These are phyloP conservation scores for Pheosia tremula DNA, from an alignment of 2,888 invertebrate genomes.

Conservation along the genomic window DNA sequence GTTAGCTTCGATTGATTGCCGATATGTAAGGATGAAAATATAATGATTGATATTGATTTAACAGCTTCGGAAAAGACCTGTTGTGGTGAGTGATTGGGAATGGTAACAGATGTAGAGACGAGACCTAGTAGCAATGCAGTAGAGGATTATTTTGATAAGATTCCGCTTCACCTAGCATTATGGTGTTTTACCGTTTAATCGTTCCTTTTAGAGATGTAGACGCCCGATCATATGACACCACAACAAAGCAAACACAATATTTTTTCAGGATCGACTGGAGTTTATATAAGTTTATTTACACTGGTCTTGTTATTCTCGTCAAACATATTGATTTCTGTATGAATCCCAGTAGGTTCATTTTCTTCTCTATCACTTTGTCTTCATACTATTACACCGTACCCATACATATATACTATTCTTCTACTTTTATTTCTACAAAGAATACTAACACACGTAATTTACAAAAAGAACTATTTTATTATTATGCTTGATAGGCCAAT, in stretches of 20 bases:
- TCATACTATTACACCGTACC: too few relatives aligned
- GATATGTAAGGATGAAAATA: constrained; percentile 35
- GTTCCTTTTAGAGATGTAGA: constrained; percentile 41
- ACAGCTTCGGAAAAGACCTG: constrained; percentile 84
- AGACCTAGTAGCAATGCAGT: constrained; percentile 63
- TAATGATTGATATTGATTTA: constrained; percentile 71
- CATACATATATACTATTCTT: constrained; percentile 9
- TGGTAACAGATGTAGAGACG: constrained; percentile 72
- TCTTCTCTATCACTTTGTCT: constrained; percentile 16
- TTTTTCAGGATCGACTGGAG: constrained; percentile 15
- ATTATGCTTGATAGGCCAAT: neutral
- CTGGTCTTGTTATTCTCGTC: neutral
- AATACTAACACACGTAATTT: neutral
- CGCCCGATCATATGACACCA: constrained; percentile 53
- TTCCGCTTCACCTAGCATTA: constrained; percentile 66
- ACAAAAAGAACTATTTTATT: neutral
- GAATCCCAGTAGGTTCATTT: constrained; percentile 7
- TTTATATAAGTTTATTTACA: neutral
- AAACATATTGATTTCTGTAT: neutral
- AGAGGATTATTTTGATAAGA: constrained; percentile 62
- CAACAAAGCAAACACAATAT: constrained; percentile 40
- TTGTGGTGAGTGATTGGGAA: constrained; percentile 79
- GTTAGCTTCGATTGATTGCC: constrained; percentile 26
- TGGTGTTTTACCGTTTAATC: constrained; percentile 53
- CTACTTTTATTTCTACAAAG: constrained; percentile 9